These are phyloP conservation scores for Columba guinea DNA, from an alignment of 2,797 vertebrate species.

Conservation along the genomic window DNA sequence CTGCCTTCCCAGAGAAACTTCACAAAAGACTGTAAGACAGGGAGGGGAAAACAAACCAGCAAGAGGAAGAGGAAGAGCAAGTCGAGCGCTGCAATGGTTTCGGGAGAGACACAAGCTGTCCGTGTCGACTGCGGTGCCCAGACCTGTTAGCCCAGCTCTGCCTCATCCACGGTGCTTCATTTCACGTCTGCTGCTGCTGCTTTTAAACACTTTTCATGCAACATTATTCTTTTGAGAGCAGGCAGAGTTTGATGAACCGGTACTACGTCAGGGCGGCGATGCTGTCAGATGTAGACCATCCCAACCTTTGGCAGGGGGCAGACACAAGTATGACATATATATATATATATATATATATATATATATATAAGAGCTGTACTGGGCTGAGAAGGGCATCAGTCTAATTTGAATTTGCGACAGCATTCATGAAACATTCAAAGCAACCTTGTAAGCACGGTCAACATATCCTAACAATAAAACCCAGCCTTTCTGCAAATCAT, in stretches of 20 bases:
- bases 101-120: background rate
- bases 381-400: background rate
- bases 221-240: background rate
- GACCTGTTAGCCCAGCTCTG: background rate
- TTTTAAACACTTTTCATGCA: background rate
- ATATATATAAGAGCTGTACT: background rate
- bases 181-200: background rate
- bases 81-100: accelerated
- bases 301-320: background rate
- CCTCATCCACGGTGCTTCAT: background rate
- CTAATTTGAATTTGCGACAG: background rate
- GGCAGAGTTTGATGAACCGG: background rate
- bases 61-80: background rate
- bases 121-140: background rate
- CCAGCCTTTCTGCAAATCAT: background rate
- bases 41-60: background rate
- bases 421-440: background rate
- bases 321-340: no score
- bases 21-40: background rate
- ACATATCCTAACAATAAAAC: accelerated
- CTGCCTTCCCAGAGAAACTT: background rate
- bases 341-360: no score
- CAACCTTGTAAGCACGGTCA: background rate
- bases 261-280: background rate
- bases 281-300: background rate